These are phyloP conservation scores for Busseola fusca DNA, from an alignment of 2,888 invertebrate genomes.

Conservation along the genomic window DNA sequence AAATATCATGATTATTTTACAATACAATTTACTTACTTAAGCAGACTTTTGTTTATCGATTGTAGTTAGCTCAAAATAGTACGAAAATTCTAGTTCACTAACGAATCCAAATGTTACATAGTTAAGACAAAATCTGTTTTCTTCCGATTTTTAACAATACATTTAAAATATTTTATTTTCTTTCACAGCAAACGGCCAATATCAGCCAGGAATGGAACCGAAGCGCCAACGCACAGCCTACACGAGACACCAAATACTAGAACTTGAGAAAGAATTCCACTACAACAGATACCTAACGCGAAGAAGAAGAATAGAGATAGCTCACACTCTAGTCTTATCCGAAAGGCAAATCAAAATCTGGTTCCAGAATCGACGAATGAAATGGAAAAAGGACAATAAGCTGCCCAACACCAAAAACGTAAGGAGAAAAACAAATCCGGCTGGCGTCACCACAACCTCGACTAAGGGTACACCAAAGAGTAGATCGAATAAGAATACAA, in stretches of 20 bases:
- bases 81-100: not conserved
- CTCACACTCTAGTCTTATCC: conserved; percentile 97
- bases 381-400: conserved; percentile 94
- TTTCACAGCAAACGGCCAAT: conserved; percentile 95
- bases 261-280: conserved; percentile 99
- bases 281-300: conserved; percentile 99
- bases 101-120: not conserved
- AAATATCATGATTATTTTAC: not conserved
- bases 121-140: not conserved
- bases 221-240: conserved; percentile 99
- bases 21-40: not conserved
- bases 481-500: conserved; percentile 90
- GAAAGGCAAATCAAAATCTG: conserved; percentile 96
- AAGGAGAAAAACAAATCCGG: conserved; percentile 93
- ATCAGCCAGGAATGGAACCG: conserved; percentile 97
- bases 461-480: conserved; percentile 90
- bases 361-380: conserved; percentile 96
- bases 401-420: conserved; percentile 95
- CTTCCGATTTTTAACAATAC: not conserved
- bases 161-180: conserved; percentile 65
- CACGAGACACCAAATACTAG: conserved; percentile 99
- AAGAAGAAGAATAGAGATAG: conserved; percentile 98
- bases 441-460: conserved; percentile 90
- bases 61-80: not conserved
- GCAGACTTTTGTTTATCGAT: not conserved